Percentiles rank a stretch among this genome's conserved stretches.
Evolutionary conservation across 2,797 vertebrate species (phyloP).

Genomic region (Karalla daura): DNA sequence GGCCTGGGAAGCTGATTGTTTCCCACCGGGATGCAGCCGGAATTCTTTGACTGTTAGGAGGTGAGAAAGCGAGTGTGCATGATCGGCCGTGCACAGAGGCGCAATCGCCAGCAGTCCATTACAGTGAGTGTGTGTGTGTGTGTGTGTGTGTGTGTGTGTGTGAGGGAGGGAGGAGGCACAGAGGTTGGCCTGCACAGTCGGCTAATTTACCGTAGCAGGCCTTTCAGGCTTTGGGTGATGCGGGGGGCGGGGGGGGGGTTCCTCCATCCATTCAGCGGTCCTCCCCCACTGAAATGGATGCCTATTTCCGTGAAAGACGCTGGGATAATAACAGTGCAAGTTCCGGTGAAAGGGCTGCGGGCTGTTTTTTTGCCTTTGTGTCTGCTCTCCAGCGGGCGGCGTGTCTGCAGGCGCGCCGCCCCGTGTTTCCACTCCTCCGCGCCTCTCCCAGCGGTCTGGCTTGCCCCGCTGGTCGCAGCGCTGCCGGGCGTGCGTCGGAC

Average conservation of each 20-base stretch:
- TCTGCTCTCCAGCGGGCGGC: constrained; percentile 35
- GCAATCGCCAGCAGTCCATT: constrained; percentile 32
- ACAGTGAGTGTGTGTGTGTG: constrained; percentile 16
- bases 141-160: neutral
- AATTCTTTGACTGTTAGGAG: constrained; percentile 50
- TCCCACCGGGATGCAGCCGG: constrained; percentile 31
- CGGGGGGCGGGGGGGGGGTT: neutral
- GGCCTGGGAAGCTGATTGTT: constrained; percentile 56
- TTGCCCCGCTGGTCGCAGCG: constrained; percentile 29
- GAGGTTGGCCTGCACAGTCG: constrained; percentile 29
- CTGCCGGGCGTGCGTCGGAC: constrained; percentile 13
- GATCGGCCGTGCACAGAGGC: constrained; percentile 29
- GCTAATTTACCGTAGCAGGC: constrained; percentile 45
- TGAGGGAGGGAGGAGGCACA: neutral
- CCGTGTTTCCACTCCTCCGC: constrained; percentile 38
- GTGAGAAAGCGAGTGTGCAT: constrained; percentile 34
- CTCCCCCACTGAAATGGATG: constrained; percentile 36
- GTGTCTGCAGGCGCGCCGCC: constrained; percentile 36
- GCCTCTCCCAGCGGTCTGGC: constrained; percentile 43
- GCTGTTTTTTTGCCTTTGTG: constrained; percentile 48
- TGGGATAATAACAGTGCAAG: constrained; percentile 52
- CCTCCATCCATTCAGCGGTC: constrained; percentile 16
- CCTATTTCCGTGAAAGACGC: constrained; percentile 42
- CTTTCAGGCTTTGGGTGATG: constrained; percentile 24
- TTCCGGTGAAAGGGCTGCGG: constrained; percentile 42